Evolutionary conservation across 2,797 vertebrate genomes (phyloP).

Genomic region (Amniataba percoides): DNA sequence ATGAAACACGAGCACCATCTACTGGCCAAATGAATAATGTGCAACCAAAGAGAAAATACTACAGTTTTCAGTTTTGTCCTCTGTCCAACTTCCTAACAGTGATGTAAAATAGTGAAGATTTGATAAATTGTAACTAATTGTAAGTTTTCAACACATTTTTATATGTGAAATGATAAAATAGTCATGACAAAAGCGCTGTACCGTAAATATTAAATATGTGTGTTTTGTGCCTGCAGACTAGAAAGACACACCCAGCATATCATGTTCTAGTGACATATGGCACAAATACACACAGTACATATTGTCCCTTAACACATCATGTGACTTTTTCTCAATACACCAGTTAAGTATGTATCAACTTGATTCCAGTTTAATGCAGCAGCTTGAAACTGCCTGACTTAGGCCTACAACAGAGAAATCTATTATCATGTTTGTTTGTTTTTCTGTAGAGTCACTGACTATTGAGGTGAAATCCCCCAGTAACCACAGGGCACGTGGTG

Average conservation of each 20-base stretch:
- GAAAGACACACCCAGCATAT: not conserved
- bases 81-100: not conserved
- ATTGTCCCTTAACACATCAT: not conserved
- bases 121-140: not conserved
- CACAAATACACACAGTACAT: not conserved
- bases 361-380: not conserved
- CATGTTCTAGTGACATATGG: not conserved
- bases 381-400: not conserved
- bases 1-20: conserved; percentile 74
- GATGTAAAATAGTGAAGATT: not conserved
- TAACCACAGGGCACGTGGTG: not conserved
- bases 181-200: not conserved
- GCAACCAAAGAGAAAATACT: conserved; percentile 9
- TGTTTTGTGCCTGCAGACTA: not conserved
- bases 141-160: not conserved
- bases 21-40: conserved; percentile 52
- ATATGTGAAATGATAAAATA: not conserved
- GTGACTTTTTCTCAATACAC: not conserved
- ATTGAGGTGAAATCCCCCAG: not conserved
- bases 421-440: not conserved
- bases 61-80: not conserved
- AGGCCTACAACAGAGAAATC: not conserved
- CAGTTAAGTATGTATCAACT: not conserved
- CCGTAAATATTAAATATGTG: conserved; percentile 6
- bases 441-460: too few relatives aligned